Percentiles rank a stretch among this genome's conserved stretches.
phyloP scores from a whole-genome alignment of 2,797 vertebrate species.

The Erethizon dorsatum region DNA sequence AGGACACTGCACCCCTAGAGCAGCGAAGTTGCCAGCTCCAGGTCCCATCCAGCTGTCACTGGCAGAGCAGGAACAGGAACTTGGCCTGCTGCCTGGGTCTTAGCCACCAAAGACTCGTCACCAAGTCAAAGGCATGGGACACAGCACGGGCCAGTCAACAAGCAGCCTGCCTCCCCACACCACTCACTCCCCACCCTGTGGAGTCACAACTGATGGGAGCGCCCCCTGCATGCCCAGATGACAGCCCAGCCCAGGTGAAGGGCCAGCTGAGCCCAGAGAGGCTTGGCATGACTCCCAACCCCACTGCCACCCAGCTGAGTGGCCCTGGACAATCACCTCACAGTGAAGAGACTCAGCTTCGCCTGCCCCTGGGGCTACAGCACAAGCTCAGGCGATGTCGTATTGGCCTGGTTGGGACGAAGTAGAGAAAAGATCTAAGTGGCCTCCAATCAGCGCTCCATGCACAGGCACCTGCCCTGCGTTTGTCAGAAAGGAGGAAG shows the following conservation, averaged over 20 bases:
- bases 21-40: background rate
- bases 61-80: background rate
- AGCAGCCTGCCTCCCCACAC: background rate
- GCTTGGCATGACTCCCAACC: background rate
- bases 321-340: background rate
- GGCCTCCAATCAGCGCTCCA: background rate
- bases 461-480: background rate
- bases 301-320: background rate
- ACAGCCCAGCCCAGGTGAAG: background rate
- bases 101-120: background rate
- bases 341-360: background rate
- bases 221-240: fast-evolving
- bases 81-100: background rate
- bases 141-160: background rate
- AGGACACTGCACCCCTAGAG: background rate
- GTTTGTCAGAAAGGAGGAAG: background rate
- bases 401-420: background rate
- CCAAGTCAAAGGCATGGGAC: background rate
- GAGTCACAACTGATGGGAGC: background rate
- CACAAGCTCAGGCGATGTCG: background rate
- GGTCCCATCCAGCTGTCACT: background rate
- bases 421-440: background rate
- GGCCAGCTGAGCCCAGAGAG: background rate
- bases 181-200: fast-evolving
- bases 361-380: background rate